A percentile compares a stretch with the other conserved stretches of the same genome.
These are phyloP conservation scores for Siphonodentalium dalli DNA, from an alignment of 2,888 invertebrate species.

Conservation along the genomic window DNA sequence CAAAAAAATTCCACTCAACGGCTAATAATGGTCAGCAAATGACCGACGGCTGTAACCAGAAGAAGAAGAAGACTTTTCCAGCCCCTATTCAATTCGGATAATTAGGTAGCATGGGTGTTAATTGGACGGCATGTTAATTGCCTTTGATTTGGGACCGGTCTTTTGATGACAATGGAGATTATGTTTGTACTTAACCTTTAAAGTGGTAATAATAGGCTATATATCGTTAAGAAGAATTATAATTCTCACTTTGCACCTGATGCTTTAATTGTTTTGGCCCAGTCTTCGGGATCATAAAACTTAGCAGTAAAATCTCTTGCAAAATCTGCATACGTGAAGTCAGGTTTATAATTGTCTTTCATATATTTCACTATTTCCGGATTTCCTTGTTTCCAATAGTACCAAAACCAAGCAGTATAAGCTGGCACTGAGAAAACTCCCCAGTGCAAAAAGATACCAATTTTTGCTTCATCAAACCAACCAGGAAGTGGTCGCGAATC, in stretches of 20 bases:
- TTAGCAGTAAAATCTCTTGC: constrained; percentile 83
- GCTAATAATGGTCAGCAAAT: no score
- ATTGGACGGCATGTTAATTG: no score
- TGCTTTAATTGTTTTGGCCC: constrained; percentile 81
- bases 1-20: no score
- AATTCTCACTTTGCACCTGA: constrained; percentile 82
- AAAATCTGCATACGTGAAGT: constrained; percentile 90
- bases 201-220: no score
- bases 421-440: constrained; percentile 64
- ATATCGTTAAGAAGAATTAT: no score
- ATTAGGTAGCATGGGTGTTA: no score
- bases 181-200: no score
- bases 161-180: no score
- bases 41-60: no score
- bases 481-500: constrained; percentile 63
- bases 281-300: constrained; percentile 82
- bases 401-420: constrained; percentile 86
- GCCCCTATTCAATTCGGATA: no score
- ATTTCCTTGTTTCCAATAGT: constrained; percentile 72
- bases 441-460: constrained; percentile 68
- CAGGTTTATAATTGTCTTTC: constrained; percentile 81
- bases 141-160: no score
- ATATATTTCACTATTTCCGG: constrained; percentile 73
- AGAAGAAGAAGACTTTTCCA: no score
- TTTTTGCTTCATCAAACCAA: constrained; percentile 67